Conservation (phyloP, 2,888 invertebrate species). For the Nipponacmea schrenckii region DNA sequence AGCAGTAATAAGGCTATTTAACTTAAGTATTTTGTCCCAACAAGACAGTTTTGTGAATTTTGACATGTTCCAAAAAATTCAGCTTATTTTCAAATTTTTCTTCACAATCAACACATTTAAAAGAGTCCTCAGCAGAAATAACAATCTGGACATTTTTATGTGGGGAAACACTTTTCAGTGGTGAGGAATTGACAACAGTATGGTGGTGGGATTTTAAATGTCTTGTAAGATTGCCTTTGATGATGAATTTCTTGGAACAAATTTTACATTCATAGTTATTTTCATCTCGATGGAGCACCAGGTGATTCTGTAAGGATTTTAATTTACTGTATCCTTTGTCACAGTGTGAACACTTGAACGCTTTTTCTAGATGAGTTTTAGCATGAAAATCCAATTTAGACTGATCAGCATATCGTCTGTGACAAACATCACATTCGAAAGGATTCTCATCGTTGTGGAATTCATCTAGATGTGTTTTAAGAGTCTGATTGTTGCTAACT, state of each 20-base stretch:
- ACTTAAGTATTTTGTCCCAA: no score
- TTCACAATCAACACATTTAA: neutral
- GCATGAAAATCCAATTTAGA: neutral
- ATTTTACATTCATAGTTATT: neutral
- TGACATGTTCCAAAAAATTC: neutral
- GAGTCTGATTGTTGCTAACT: neutral
- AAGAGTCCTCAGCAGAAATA: neutral
- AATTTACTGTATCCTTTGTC: neutral
- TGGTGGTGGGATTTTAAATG: neutral
- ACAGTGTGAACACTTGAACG: neutral
- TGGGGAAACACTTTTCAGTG: neutral
- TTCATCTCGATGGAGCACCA: neutral
- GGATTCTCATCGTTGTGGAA: neutral
- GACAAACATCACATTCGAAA: neutral
- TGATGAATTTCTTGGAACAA: neutral
- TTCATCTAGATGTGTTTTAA: neutral
- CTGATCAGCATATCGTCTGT: neutral
- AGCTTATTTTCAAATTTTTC: neutral
- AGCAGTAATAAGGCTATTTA: no score
- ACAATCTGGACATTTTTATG: neutral
- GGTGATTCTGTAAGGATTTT: neutral
- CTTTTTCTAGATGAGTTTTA: neutral
- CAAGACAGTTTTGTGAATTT: neutral
- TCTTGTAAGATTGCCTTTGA: neutral
- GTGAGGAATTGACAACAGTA: neutral